Percentiles rank a stretch among this genome's conserved stretches.
These are phyloP conservation scores for Hypomesus transpacificus DNA, from an alignment of 2,113 vertebrate genomes.

Conservation along the genomic window DNA sequence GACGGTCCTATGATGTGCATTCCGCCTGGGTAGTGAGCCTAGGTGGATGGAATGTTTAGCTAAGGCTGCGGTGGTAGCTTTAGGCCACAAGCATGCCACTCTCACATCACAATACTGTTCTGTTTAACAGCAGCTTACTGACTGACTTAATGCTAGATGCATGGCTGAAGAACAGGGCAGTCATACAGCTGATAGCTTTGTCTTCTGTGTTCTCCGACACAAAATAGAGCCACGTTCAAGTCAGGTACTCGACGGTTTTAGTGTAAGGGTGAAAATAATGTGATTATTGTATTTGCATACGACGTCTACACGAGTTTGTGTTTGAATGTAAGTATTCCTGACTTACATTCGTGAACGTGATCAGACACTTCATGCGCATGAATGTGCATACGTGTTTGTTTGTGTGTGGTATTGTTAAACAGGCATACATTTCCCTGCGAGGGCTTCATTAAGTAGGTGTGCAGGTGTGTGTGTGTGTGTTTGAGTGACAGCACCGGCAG, in stretches of 20 bases:
- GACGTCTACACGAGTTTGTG: background rate
- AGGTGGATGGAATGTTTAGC: constrained; percentile 57
- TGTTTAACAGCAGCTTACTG: constrained; percentile 49
- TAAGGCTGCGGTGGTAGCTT: constrained; percentile 54
- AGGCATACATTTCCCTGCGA: constrained; percentile 47
- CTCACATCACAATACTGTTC: constrained; percentile 59
- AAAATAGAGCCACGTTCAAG: too few relatives aligned
- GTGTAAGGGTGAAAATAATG: too few relatives aligned
- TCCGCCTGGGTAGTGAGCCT: constrained; percentile 44
- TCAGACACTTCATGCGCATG: background rate
- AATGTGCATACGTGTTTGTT: constrained; percentile 12
- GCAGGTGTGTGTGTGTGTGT: constrained; percentile 58
- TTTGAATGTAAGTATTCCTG: background rate
- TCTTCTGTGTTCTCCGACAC: too few relatives aligned
- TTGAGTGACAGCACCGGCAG: constrained; percentile 59
- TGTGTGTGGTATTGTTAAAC: constrained; percentile 25
- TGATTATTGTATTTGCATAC: too few relatives aligned
- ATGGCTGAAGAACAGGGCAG: background rate
- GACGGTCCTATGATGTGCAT: constrained; percentile 23
- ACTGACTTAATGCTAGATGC: constrained; percentile 45
- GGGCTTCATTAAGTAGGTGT: constrained; percentile 51
- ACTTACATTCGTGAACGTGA: background rate
- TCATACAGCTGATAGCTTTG: background rate
- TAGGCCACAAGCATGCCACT: constrained; percentile 44
- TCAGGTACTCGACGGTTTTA: too few relatives aligned